phyloP scores from a whole-genome alignment of 1,140 invertebrate species.

The Monomorium pharaonis region DNA sequence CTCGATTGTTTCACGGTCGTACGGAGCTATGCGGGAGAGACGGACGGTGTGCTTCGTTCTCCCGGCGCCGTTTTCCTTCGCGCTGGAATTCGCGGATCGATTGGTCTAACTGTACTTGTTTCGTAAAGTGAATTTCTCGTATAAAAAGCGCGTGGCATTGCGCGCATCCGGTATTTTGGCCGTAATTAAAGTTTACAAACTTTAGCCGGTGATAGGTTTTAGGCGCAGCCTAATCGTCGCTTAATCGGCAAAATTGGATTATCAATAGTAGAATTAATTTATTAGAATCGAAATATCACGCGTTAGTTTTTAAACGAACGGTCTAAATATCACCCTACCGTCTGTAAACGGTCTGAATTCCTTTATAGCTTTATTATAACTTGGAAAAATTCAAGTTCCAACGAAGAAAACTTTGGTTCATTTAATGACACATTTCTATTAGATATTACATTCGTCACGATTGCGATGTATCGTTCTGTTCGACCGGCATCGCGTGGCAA shows the following conservation, averaged over 20 bases:
- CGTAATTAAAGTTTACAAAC: not conserved
- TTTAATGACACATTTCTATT: not conserved
- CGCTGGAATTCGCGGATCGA: constrained; percentile 38
- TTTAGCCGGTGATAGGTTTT: not conserved
- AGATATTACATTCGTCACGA: not conserved
- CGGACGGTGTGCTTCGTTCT: constrained; percentile 58
- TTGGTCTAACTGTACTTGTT: constrained; percentile 27
- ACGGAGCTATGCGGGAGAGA: constrained; percentile 29
- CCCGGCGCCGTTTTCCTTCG: constrained; percentile 27
- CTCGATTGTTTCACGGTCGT: constrained; percentile 50
- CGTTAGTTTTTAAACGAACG: not conserved
- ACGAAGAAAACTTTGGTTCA: not conserved
- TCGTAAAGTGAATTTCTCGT: constrained; percentile 6
- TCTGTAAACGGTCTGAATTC: not conserved
- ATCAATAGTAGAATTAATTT: not conserved
- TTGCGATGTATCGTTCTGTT: not conserved
- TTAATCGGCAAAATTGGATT: not conserved
- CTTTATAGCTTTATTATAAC: not conserved
- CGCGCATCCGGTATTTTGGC: not conserved
- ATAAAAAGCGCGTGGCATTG: not conserved
- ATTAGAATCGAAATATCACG: not conserved
- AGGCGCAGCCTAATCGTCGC: not conserved
- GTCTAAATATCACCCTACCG: not conserved
- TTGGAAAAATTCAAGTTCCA: not conserved
- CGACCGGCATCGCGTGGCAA: too few relatives aligned